phyloP scores from a whole-genome alignment of 2,888 invertebrate species.

The Sceliomorpha sp. region DNA sequence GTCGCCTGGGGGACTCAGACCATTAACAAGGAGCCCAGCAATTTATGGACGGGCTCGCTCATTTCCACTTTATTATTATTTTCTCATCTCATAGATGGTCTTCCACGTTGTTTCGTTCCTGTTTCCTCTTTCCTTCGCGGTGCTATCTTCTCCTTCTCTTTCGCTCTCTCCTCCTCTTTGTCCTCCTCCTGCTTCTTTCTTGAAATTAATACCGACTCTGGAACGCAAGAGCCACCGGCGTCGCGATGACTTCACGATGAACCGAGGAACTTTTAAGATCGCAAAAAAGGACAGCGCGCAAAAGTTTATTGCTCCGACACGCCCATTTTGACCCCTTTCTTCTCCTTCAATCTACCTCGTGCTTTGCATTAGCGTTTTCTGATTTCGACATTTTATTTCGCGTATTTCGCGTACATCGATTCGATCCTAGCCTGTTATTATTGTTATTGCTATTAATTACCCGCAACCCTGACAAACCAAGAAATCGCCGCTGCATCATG shows the following conservation, averaged over 20 bases:
- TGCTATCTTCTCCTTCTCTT: slow-evolving; percentile 53
- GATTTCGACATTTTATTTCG: slow-evolving; percentile 48
- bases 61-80: slow-evolving; percentile 80
- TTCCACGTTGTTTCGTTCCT: slow-evolving; percentile 71
- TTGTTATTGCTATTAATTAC: slow-evolving; percentile 48
- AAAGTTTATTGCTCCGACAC: slow-evolving; percentile 67
- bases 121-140: slow-evolving; percentile 58
- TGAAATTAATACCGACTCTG: slow-evolving; percentile 70
- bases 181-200: slow-evolving; percentile 53
- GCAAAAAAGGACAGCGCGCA: slow-evolving; percentile 68
- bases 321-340: slow-evolving; percentile 55
- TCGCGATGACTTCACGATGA: slow-evolving; percentile 65
- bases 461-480: not conserved
- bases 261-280: slow-evolving; percentile 64
- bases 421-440: slow-evolving; percentile 12
- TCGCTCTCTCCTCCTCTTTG: slow-evolving; percentile 20
- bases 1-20: slow-evolving; percentile 76
- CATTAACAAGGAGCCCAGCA: slow-evolving; percentile 80
- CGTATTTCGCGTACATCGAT: slow-evolving; percentile 18
- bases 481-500: not conserved
- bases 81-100: slow-evolving; percentile 79
- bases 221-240: slow-evolving; percentile 66
- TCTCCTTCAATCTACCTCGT: slow-evolving; percentile 24
- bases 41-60: slow-evolving; percentile 79
- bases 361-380: slow-evolving; percentile 33